Evolutionary conservation across 2,113 vertebrate genomes (phyloP).

Genomic region (Rhinogobius similis): DNA sequence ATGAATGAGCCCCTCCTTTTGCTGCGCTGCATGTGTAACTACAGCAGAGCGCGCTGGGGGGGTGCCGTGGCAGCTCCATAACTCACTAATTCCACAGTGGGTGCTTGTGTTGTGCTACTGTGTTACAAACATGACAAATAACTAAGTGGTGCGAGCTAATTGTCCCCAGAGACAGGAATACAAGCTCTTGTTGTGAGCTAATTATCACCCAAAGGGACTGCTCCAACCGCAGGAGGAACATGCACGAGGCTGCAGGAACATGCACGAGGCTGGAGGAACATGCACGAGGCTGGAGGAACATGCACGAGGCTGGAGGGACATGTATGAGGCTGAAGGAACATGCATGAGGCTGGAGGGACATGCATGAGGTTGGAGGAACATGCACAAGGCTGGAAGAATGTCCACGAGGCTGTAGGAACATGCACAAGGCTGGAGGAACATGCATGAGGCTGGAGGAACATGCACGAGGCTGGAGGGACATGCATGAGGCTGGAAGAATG

Average conservation of each 20-base stretch:
- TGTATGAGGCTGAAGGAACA: constrained; percentile 20
- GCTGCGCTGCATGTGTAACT: background rate
- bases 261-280: background rate
- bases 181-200: constrained; percentile 60
- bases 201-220: constrained; percentile 66
- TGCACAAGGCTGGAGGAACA: background rate
- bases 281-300: constrained; percentile 11
- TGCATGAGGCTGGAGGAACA: background rate
- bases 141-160: constrained; percentile 61
- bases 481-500: too few relatives aligned
- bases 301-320: background rate
- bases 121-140: constrained; percentile 69
- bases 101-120: constrained; percentile 52
- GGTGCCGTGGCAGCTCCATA: constrained; percentile 58
- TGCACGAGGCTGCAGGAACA: constrained; percentile 17
- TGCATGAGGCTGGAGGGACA: too few relatives aligned
- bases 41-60: constrained; percentile 10
- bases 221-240: constrained; percentile 5
- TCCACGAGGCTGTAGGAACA: too few relatives aligned
- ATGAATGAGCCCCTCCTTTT: background rate
- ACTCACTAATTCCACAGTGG: constrained; percentile 61
- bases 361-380: too few relatives aligned
- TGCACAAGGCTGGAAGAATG: too few relatives aligned
- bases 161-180: constrained; percentile 55
- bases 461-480: too few relatives aligned